phyloP scores from a whole-genome alignment of 2,113 vertebrate species.

The Mus musculus region GRCm39 chr7:5070001-5070500 shows the following conservation, averaged over 20 bases:
- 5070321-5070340: background rate
- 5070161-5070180: slow-evolving; percentile 56
- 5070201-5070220: slow-evolving; percentile 82
- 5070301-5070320: background rate
- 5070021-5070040: background rate
- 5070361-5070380: background rate
- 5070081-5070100: background rate
- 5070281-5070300: background rate
- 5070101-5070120: background rate
- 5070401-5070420: background rate
- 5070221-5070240: slow-evolving; percentile 83
- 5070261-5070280: slow-evolving; percentile 39
- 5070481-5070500: slow-evolving; percentile 1
- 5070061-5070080: background rate
- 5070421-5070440: background rate
- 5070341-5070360: background rate
- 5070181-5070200: slow-evolving; percentile 70
- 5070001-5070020: background rate
- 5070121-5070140: slow-evolving; percentile 17
- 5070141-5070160: slow-evolving; percentile 52
- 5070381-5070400: background rate
- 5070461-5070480: background rate
- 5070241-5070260: slow-evolving; percentile 83
- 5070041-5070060: background rate
- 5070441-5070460: background rate